Conservation (phyloP, 2,113 vertebrate genomes). For the Platichthys stellatus region DNA sequence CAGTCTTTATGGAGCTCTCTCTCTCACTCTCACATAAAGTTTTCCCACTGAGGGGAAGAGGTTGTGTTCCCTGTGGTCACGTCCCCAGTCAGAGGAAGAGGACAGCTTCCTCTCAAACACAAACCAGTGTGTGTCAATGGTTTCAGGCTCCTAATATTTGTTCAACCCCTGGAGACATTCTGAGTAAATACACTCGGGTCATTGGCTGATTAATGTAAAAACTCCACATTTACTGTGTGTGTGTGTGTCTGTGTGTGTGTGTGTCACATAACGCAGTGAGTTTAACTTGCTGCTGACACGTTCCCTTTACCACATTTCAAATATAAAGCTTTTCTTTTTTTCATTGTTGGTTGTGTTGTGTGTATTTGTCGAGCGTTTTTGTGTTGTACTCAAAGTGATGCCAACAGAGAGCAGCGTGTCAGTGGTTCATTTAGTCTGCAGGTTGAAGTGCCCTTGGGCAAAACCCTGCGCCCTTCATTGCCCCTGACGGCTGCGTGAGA, state of each 20-base stretch:
- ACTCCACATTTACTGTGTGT: neutral
- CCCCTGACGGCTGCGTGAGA: too few species aligned
- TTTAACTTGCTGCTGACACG: too few species aligned
- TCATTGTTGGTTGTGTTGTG: too few species aligned
- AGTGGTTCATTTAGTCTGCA: too few species aligned
- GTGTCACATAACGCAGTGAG: too few species aligned
- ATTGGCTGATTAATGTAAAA: constrained; percentile 12
- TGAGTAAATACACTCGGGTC: constrained; percentile 19
- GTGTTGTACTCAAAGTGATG: too few species aligned
- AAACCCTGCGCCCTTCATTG: too few species aligned
- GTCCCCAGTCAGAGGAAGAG: constrained; percentile 59
- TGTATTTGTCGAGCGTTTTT: too few species aligned
- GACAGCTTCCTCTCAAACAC: constrained; percentile 57
- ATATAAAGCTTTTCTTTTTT: too few species aligned
- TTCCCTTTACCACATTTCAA: too few species aligned
- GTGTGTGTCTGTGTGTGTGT: neutral
- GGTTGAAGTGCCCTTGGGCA: too few species aligned
- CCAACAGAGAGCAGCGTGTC: too few species aligned
- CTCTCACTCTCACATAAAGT: constrained; percentile 1
- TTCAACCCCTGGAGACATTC: constrained; percentile 31
- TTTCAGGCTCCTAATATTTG: constrained; percentile 31
- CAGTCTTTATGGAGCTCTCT: constrained; percentile 58
- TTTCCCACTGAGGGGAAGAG: constrained; percentile 29
- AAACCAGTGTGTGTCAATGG: constrained; percentile 32
- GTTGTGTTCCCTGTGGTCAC: constrained; percentile 51